A percentile compares a stretch with the other conserved stretches of the same genome.
These are phyloP conservation scores for Bombus superbus DNA, from an alignment of 1,140 invertebrate species.

Conservation along the genomic window DNA sequence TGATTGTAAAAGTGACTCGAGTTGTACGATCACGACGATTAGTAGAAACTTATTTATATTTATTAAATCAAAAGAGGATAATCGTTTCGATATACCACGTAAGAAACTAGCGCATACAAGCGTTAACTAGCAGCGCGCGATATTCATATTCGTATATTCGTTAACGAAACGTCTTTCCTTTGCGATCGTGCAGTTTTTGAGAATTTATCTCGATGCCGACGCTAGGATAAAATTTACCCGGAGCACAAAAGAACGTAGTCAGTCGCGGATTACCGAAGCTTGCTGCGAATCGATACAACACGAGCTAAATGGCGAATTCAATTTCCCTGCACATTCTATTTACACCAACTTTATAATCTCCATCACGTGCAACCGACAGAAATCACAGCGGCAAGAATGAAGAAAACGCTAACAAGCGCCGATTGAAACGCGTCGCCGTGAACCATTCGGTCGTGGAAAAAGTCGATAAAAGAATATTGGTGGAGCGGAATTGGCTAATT, in stretches of 20 bases:
- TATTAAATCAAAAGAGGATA: too few relatives aligned
- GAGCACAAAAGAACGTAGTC: not conserved
- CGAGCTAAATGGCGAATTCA: not conserved
- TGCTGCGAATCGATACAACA: not conserved
- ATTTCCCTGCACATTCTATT: not conserved
- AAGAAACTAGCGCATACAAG: too few relatives aligned
- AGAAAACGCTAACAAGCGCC: constrained; percentile 15
- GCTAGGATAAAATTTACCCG: too few relatives aligned
- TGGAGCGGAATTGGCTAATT: constrained; percentile 31
- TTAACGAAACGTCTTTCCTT: too few relatives aligned
- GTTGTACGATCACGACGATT: too few relatives aligned
- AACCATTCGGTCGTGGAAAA: not conserved
- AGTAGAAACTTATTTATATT: too few relatives aligned
- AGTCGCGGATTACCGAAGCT: not conserved
- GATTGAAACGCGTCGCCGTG: not conserved
- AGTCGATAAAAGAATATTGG: constrained; percentile 29
- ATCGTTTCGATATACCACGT: too few relatives aligned
- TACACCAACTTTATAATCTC: not conserved
- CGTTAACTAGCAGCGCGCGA: too few relatives aligned
- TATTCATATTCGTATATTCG: too few relatives aligned
- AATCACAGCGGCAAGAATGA: not conserved
- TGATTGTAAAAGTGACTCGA: too few relatives aligned
- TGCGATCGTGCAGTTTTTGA: too few relatives aligned
- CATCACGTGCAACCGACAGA: not conserved
- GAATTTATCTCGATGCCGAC: too few relatives aligned